A percentile compares a stretch with the other conserved stretches of the same genome.
These are phyloP conservation scores for Tenrec ecaudatus DNA, from an alignment of 2,113 vertebrate species.

Conservation along the genomic window DNA sequence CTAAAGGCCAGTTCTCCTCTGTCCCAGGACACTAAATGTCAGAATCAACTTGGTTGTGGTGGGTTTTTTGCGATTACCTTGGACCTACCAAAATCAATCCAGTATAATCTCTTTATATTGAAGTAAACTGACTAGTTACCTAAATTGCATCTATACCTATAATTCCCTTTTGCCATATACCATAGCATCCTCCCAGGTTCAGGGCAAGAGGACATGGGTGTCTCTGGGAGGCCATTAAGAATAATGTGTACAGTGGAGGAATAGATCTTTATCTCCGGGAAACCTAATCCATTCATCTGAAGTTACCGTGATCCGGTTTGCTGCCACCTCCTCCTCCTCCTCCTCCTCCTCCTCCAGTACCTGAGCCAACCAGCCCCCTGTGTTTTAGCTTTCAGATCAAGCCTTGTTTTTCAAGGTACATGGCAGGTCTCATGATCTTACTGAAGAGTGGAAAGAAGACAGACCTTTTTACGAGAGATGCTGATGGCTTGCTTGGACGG, in stretches of 20 bases:
- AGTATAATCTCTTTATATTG: too few species aligned
- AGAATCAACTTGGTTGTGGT: too few species aligned
- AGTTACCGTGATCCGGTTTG: neutral
- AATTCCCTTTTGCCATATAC: neutral
- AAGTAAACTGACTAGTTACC: neutral
- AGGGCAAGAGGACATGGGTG: neutral
- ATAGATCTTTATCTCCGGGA: neutral
- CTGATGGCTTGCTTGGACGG: neutral
- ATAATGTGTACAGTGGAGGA: neutral
- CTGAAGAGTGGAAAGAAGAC: neutral
- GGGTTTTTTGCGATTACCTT: too few species aligned
- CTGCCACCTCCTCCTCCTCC: too few species aligned
- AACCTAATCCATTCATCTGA: neutral
- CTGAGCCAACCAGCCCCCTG: neutral
- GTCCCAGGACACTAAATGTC: too few species aligned
- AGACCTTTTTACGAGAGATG: neutral
- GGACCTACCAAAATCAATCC: too few species aligned
- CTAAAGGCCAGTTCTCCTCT: too few species aligned
- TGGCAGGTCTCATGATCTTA: neutral
- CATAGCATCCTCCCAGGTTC: neutral
- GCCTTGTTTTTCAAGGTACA: neutral
- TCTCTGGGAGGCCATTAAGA: neutral
- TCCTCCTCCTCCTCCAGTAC: neutral
- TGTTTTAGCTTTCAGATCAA: neutral
- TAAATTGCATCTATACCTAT: neutral